phyloP scores from a whole-genome alignment of 2,797 vertebrate species.

The Apogon talboti region DNA sequence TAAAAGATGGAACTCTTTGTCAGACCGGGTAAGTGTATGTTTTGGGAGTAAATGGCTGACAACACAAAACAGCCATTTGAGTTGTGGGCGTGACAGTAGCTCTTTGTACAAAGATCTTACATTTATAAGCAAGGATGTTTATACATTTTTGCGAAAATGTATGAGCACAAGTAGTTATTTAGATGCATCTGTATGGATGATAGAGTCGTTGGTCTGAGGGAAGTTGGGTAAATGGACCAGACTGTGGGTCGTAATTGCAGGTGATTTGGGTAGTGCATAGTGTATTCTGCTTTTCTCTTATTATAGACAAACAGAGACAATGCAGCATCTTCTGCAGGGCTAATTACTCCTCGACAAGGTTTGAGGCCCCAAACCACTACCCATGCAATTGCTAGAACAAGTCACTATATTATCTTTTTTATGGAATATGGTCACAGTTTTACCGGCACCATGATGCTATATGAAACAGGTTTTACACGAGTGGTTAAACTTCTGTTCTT shows the following conservation, averaged over 20 bases:
- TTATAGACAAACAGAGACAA: constrained; percentile 43
- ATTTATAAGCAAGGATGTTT: constrained; percentile 60
- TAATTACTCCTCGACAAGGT: constrained; percentile 25
- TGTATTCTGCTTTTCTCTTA: constrained; percentile 43
- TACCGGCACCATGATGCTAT: not conserved
- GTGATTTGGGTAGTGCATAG: constrained; percentile 43
- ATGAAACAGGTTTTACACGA: constrained; percentile 4
- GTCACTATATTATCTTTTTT: not conserved
- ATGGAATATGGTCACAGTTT: not conserved
- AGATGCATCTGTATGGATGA: constrained; percentile 35
- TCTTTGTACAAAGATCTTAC: constrained; percentile 60
- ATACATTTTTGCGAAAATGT: constrained; percentile 48
- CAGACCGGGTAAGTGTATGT: constrained; percentile 73
- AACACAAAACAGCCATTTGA: constrained; percentile 78
- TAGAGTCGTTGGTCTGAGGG: constrained; percentile 35
- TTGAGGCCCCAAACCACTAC: constrained; percentile 20
- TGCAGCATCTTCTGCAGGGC: constrained; percentile 3
- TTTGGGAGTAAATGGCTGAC: constrained; percentile 76
- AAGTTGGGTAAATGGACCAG: constrained; percentile 55
- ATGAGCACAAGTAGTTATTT: constrained; percentile 48
- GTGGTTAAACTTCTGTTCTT: not conserved
- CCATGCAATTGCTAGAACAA: constrained; percentile 4
- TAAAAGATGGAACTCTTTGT: constrained; percentile 76
- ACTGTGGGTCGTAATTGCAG: constrained; percentile 56
- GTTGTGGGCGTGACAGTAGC: constrained; percentile 58